Conservation (phyloP, 2,797 vertebrate genomes). For the Pipistrellus pygmaeus region DNA sequence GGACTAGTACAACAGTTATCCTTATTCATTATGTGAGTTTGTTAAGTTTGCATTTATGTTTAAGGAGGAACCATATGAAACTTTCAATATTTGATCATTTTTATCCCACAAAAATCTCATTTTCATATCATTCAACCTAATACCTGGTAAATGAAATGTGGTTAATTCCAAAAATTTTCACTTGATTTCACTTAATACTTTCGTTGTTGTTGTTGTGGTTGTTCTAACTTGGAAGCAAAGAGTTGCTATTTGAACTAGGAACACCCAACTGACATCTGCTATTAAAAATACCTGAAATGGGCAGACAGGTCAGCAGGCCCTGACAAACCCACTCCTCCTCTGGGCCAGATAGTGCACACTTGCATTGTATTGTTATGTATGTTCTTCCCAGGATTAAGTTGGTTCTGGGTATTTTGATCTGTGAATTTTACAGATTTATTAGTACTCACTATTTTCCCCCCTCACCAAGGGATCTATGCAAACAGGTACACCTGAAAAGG, state of each 20-base stretch:
- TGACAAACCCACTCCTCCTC: neutral
- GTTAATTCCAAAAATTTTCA: neutral
- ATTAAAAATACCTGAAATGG: neutral
- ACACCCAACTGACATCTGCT: neutral
- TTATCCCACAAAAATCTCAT: neutral
- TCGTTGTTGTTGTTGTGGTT: neutral
- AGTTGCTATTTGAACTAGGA: neutral
- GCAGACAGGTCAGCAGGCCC: neutral
- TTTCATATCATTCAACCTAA: neutral
- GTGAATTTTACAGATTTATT: constrained; percentile 35
- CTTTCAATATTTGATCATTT: neutral
- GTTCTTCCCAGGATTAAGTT: constrained; percentile 5
- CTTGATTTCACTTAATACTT: neutral
- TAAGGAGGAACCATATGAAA: neutral
- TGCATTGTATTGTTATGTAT: neutral
- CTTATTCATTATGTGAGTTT: constrained; percentile 8
- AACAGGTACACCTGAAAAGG: constrained; percentile 26
- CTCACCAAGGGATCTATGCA: neutral
- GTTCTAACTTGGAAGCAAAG: constrained; percentile 16
- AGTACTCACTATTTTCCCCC: neutral
- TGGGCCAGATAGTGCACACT: neutral
- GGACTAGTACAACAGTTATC: neutral
- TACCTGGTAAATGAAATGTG: neutral
- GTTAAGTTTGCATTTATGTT: constrained; percentile 28
- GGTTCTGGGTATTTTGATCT: constrained; percentile 35